Percentiles rank a stretch among this genome's conserved stretches.
These are phyloP conservation scores for Actenoides lindsayi DNA, from an alignment of 2,113 vertebrate genomes.

Conservation along the genomic window DNA sequence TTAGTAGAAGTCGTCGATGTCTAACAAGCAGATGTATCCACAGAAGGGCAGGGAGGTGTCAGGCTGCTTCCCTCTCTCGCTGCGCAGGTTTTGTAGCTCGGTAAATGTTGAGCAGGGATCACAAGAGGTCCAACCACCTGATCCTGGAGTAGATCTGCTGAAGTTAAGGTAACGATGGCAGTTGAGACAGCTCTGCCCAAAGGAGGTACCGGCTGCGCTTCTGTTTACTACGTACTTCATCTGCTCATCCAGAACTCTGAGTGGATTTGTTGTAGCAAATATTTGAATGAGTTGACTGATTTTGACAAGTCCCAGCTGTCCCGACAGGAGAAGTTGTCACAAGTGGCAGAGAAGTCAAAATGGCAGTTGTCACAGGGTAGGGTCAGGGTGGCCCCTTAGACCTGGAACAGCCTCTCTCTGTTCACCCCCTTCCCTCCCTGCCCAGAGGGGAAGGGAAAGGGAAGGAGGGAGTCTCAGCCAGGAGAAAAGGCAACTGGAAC, in stretches of 20 bases:
- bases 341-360: not conserved
- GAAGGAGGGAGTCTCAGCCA: no score
- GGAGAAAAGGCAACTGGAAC: no score
- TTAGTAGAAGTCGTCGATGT: not conserved
- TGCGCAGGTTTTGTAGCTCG: not conserved
- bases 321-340: not conserved
- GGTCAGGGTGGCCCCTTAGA: no score
- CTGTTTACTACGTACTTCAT: not conserved
- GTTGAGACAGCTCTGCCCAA: not conserved
- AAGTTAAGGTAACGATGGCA: not conserved
- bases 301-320: slow-evolving; percentile 25
- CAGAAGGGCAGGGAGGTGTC: not conserved
- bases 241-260: not conserved
- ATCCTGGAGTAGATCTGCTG: not conserved
- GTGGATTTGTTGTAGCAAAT: not conserved
- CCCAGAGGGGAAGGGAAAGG: no score
- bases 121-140: not conserved
- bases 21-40: not conserved
- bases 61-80: not conserved
- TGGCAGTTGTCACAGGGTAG: fast-evolving
- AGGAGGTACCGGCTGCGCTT: slow-evolving; percentile 13
- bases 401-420: no score
- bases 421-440: no score
- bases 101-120: not conserved
- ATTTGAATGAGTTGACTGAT: not conserved